Conservation (phyloP, 1,140 invertebrate genomes). For the Lysiphlebus fabarum region DNA sequence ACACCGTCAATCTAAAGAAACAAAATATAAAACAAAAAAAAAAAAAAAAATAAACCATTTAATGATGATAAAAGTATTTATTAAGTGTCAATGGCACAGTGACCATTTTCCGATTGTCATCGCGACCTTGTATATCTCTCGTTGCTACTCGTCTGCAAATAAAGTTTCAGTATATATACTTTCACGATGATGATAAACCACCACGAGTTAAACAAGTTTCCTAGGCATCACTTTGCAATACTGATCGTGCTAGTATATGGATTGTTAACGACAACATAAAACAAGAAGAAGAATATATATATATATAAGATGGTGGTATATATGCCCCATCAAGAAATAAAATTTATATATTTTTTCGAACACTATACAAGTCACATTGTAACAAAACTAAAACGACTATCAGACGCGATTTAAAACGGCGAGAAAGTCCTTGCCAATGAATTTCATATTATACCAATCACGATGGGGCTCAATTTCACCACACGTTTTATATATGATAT, state of each 20-base stretch:
- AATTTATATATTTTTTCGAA: too few species aligned
- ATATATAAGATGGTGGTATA: too few species aligned
- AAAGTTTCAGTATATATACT: slow-evolving; percentile 5
- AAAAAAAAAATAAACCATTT: neutral
- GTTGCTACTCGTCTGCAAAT: neutral
- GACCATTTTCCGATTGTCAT: slow-evolving; percentile 13
- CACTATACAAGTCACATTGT: neutral
- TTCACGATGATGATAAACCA: slow-evolving; percentile 20
- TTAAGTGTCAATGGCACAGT: neutral
- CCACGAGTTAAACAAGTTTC: slow-evolving; percentile 1
- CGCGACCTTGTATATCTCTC: slow-evolving; percentile 6
- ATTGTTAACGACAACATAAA: neutral
- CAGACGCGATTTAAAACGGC: neutral
- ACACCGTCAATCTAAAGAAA: too few species aligned
- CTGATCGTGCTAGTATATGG: neutral
- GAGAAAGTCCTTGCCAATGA: slow-evolving; percentile 20
- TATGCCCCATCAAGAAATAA: too few species aligned
- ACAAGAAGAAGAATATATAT: too few species aligned
- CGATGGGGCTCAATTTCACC: slow-evolving; percentile 9
- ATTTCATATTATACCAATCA: neutral
- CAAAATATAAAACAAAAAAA: too few species aligned
- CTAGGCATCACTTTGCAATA: neutral
- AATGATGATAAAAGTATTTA: neutral
- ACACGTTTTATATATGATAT: neutral
- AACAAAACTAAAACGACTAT: slow-evolving; percentile 11